These are phyloP conservation scores for Pseudorectes ferrugineus DNA, from an alignment of 2,113 vertebrate species.

Conservation along the genomic window DNA sequence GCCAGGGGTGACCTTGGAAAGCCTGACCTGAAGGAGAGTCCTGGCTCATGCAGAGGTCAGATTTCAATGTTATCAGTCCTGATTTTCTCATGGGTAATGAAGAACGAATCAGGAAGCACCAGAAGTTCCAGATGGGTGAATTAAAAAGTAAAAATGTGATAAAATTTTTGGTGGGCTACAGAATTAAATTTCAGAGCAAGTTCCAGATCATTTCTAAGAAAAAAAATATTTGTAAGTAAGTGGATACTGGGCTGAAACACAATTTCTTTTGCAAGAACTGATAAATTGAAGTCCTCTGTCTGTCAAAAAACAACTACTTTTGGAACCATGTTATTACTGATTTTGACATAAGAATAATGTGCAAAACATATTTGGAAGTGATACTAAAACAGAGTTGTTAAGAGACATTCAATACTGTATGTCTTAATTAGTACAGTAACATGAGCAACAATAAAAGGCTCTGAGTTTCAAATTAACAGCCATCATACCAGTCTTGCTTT, in stretches of 20 bases:
- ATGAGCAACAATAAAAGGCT: background rate
- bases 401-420: background rate
- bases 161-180: background rate
- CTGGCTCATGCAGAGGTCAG: background rate
- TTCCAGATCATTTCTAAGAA: background rate
- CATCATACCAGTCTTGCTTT: background rate
- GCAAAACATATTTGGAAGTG: background rate
- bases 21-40: background rate
- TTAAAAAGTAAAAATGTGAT: background rate
- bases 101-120: background rate
- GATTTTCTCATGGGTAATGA: background rate
- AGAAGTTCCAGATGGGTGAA: background rate
- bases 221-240: background rate
- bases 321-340: background rate
- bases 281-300: background rate
- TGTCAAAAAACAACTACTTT: background rate
- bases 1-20: background rate
- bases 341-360: background rate
- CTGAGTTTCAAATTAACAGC: background rate
- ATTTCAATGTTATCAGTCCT: background rate
- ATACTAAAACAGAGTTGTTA: background rate
- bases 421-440: background rate
- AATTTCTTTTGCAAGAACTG: background rate
- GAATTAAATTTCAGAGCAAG: background rate
- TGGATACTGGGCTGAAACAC: background rate